Percentiles rank a stretch among this genome's conserved stretches.
phyloP scores from a whole-genome alignment of 1,140 invertebrate genomes.

The Drosophila yakuba region DNA sequence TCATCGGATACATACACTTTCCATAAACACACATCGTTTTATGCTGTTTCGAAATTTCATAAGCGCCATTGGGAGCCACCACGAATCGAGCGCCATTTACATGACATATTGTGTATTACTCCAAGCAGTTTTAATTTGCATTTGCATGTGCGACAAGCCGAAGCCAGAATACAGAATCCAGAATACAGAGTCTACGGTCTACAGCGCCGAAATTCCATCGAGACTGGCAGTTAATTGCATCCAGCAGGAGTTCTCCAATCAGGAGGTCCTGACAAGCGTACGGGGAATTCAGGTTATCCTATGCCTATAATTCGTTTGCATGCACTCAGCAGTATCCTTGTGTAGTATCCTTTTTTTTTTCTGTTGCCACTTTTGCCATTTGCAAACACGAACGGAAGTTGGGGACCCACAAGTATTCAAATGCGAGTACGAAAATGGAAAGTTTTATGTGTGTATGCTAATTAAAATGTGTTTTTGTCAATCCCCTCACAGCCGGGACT shows the following conservation, averaged over 20 bases:
- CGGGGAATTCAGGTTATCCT: slow-evolving; percentile 32
- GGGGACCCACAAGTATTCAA: slow-evolving; percentile 36
- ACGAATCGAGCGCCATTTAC: slow-evolving; percentile 27
- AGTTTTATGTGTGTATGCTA: slow-evolving; percentile 49
- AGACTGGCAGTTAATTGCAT: slow-evolving; percentile 43
- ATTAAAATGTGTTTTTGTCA: slow-evolving; percentile 52
- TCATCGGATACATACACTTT: neutral
- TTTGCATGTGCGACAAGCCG: slow-evolving; percentile 23
- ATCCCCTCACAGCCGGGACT: slow-evolving; percentile 16
- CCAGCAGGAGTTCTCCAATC: slow-evolving; percentile 23
- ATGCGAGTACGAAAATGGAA: slow-evolving; percentile 19
- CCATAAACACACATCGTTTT: slow-evolving; percentile 26
- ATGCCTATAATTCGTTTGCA: slow-evolving; percentile 21
- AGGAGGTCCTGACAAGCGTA: slow-evolving; percentile 6
- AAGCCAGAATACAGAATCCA: neutral
- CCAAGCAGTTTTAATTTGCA: slow-evolving; percentile 45
- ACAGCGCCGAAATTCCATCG: neutral
- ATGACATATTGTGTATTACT: slow-evolving; percentile 40
- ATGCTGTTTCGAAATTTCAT: slow-evolving; percentile 45
- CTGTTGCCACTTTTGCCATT: slow-evolving; percentile 9
- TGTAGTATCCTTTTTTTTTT: slow-evolving; percentile 3
- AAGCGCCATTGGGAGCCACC: slow-evolving; percentile 22
- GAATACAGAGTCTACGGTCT: neutral
- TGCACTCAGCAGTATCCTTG: slow-evolving; percentile 2
- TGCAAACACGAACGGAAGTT: slow-evolving; percentile 4